These are phyloP conservation scores for Choreutis nemorana DNA, from an alignment of 2,888 invertebrate genomes.

Conservation along the genomic window DNA sequence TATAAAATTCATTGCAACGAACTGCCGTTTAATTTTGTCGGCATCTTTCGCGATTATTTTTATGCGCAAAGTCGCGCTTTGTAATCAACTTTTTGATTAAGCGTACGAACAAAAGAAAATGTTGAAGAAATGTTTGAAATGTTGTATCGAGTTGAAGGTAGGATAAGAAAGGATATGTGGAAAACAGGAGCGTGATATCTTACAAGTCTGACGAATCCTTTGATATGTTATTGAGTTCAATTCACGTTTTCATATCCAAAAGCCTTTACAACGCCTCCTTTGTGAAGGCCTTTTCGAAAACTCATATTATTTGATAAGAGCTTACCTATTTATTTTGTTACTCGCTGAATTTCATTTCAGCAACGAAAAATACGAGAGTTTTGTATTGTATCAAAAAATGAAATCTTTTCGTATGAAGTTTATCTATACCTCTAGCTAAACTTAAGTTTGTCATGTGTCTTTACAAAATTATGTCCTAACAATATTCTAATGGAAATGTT, in stretches of 20 bases:
- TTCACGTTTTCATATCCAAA: constrained; percentile 38
- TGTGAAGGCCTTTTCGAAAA: constrained; percentile 4
- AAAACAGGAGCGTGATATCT: constrained; percentile 21
- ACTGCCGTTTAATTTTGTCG: constrained; percentile 7
- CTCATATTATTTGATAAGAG: no score
- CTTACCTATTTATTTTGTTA: no score
- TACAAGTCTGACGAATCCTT: constrained; percentile 33
- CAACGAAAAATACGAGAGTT: no score
- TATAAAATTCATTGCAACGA: constrained; percentile 18
- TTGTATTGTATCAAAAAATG: no score
- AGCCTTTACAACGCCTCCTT: constrained; percentile 15
- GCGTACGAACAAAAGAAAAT: constrained; percentile 1
- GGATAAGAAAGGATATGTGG: constrained; percentile 32
- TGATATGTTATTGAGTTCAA: constrained; percentile 48
- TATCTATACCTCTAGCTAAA: no score
- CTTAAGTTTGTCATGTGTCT: no score
- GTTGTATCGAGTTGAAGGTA: constrained; percentile 24
- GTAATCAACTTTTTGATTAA: constrained; percentile 5
- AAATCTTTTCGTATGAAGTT: no score
- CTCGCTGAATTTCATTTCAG: no score
- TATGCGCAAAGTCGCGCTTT: constrained; percentile 3
- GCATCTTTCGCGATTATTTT: no score
- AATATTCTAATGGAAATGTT: no score
- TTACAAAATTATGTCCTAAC: no score
- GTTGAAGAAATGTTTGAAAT: constrained; percentile 13